phyloP scores from a whole-genome alignment of 2,113 vertebrate species.

The Eidolon helvum region DNA sequence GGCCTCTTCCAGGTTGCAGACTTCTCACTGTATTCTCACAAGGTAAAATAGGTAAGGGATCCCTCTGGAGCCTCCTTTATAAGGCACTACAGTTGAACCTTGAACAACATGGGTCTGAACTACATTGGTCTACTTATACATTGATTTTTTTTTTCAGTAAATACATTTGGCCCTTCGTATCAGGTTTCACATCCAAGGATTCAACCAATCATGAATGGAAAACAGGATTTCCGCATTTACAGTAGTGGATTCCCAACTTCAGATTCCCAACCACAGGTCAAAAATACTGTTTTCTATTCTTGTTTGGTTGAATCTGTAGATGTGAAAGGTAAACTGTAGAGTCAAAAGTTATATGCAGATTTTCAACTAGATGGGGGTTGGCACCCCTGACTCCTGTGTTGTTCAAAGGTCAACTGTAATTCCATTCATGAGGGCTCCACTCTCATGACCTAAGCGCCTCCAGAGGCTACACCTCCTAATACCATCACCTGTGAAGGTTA shows the following conservation, averaged over 20 bases:
- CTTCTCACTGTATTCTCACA: neutral
- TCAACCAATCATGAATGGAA: neutral
- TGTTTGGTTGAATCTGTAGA: neutral
- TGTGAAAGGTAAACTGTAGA: neutral
- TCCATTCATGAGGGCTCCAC: too few species aligned
- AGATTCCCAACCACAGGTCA: neutral
- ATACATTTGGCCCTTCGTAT: neutral
- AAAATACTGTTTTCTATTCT: neutral
- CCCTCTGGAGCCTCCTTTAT: neutral
- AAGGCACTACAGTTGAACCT: neutral
- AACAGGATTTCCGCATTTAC: neutral
- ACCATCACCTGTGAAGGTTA: neutral
- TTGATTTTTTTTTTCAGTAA: neutral
- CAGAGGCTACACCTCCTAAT: neutral
- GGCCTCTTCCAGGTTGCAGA: neutral
- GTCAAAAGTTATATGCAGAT: neutral
- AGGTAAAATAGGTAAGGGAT: neutral
- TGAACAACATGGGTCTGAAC: neutral
- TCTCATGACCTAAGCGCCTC: neutral
- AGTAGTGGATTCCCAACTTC: neutral
- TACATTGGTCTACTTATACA: neutral
- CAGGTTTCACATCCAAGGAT: neutral
- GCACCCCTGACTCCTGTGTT: neutral
- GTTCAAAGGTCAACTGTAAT: neutral
- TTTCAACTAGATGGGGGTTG: neutral